Evolutionary conservation across 2,888 invertebrate genomes (phyloP), one percentile per base, ranked within the genome.

Genomic region (Eristalinus sepulchralis): DNA sequence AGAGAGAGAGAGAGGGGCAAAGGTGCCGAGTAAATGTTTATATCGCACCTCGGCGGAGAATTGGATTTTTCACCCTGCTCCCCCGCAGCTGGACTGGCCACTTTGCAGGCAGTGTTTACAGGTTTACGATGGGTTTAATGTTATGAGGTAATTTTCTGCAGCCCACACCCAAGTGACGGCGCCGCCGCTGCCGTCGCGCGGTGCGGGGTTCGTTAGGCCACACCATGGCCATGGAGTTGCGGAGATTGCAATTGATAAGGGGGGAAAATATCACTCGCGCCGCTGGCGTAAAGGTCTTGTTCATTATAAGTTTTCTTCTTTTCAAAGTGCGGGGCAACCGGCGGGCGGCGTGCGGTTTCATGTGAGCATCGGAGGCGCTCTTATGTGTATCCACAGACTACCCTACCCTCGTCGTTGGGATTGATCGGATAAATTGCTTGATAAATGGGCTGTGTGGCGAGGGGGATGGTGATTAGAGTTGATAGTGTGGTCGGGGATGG

Each of bases 201-300:
- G 47, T 0, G 47, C n/a, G n/a, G 47, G 17, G n/a, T 17, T 47
- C 8, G 47, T 47, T 47, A 8, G n/a, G 47, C 17, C 17, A n/a
- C 47, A n/a, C 27, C 47, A n/a, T 5, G 5, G 8, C 47, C 47
- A 47, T 47, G n/a, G 8, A 47, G 1, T 17, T 17, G 47, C 9
- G 47, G 17, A 31, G 27, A 13, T 62, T 2, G 2, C 4, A 71
- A 27, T 27, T 39, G 70, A 71, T 17, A 60, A 71, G 36, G 39
- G 39, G 39, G n/a, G 36, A 36, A 59, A 60, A 39, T 59, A 67
- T 67, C 67, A 47, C 70, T 39, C 5, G 20, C 10, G 59, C 59
- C 5, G 20, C 10, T 47, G 70, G 59, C 36, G 59, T 59, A 60
- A 60, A 27, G 36, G 60, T 34, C 33, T 10, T 47, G 47, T 47